Evolutionary conservation across 2,797 vertebrate genomes (phyloP), one percentile per base, ranked within the genome.

Genomic region (Propithecus perrieri): DNA sequence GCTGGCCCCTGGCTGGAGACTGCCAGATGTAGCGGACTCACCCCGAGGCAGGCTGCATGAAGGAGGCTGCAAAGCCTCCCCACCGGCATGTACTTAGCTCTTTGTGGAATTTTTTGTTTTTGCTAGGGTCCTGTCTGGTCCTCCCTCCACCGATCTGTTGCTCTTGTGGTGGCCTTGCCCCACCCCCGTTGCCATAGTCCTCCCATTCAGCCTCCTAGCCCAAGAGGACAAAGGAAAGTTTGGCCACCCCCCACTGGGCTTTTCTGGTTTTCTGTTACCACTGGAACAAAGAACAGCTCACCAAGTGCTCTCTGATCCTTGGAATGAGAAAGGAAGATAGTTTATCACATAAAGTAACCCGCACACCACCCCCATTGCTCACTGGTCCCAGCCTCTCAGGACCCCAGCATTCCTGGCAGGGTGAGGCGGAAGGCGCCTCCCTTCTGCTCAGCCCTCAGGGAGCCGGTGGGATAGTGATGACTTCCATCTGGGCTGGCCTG

Each of bases 221-320:
- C 85, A 55, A 55, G 65, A 96, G 48, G 76, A 96, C 89, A 95
- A 97, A 97, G 79, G 79, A 97, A 95, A 96, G 57, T 94, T 91
- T 96, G 84, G 61, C 35, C 75, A 80, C 79, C 69, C 24, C 96
- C 85, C 43, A 92, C 78, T 55, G 57, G 48, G 75, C n/a, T 97
- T 95, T 95, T 91, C 94, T 97, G 65, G 79, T 89, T 97, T 96
- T 97, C 84, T 97, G 75, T 97, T 96, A 96, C 95, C 72, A 88
- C 22, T 97, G 79, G 72, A 98, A 97, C 88, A 97, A 98, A 97
- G 85, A 84, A 55, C 55, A 96, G 79, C 85, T 97, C 88, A 85
- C 74, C 20, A 88, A 94, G 89, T 94, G 80, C 74, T 94, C 85
- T 95, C 89, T 86, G 88, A 92, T 93, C 96, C 88, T 94, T 75